phyloP scores from a whole-genome alignment of 2,113 vertebrate genomes.

The Oncorhynchus kisutch region DNA sequence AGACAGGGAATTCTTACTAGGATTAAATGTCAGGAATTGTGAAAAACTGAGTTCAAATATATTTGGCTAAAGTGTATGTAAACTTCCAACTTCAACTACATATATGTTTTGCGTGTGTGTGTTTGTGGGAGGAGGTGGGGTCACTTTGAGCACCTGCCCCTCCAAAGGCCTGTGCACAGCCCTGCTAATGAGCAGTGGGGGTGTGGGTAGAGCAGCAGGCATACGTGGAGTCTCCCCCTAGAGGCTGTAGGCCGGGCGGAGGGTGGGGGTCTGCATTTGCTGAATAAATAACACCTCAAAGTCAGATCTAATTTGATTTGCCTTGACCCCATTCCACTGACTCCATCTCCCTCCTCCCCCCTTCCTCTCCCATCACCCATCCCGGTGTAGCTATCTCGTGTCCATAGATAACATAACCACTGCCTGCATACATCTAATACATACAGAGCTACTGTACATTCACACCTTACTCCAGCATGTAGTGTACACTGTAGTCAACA shows the following conservation, averaged over 20 bases:
- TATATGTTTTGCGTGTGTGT: no score
- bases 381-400: not conserved
- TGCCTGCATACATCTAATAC: not conserved
- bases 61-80: no score
- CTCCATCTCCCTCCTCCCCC: not conserved
- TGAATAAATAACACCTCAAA: slow-evolving; percentile 35
- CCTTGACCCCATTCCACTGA: not conserved
- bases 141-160: no score
- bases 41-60: no score
- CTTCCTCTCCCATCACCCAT: not conserved
- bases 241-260: slow-evolving; percentile 11
- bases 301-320: slow-evolving; percentile 40
- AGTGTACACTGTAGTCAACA: not conserved
- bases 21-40: no score
- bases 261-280: slow-evolving; percentile 21
- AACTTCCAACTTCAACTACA: no score
- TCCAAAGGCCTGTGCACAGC: no score
- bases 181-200: slow-evolving; percentile 17
- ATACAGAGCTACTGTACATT: not conserved
- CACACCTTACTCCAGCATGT: not conserved
- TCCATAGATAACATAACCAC: not conserved
- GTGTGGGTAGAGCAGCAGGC: no score
- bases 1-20: no score
- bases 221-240: not conserved
- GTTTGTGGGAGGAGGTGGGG: no score